Conservation (phyloP, 2,888 invertebrate species). For the Gordius sp. region DNA sequence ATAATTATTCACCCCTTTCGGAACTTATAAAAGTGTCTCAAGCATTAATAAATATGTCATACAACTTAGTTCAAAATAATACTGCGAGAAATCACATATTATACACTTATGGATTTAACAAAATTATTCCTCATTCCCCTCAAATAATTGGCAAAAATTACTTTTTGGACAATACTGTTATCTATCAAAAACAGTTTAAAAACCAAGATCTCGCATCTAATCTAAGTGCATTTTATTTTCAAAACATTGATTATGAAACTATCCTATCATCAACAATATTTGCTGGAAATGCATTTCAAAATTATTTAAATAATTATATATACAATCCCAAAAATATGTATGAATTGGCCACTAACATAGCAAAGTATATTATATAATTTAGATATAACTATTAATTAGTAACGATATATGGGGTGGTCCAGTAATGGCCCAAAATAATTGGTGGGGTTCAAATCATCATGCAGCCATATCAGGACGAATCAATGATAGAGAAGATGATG, state of each 20-base stretch:
- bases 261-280: slow-evolving; percentile 2
- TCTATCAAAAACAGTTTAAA: too few relatives aligned
- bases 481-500: neutral
- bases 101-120: neutral
- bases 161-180: neutral
- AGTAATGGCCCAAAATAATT: neutral
- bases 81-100: neutral
- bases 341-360: neutral
- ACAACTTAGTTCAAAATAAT: neutral
- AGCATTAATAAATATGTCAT: neutral
- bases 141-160: neutral
- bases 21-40: neutral
- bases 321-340: slow-evolving; percentile 6
- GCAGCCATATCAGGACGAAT: neutral
- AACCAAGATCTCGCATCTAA: too few relatives aligned
- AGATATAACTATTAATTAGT: neutral
- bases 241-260: too few relatives aligned
- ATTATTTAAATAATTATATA: neutral
- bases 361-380: neutral
- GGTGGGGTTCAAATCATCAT: neutral
- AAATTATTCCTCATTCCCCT: neutral
- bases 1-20: slow-evolving; percentile 3
- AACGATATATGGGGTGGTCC: neutral
- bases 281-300: neutral
- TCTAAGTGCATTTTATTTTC: too few relatives aligned